Conservation (phyloP, 1,140 invertebrate genomes). For the Heliconius congener region DNA sequence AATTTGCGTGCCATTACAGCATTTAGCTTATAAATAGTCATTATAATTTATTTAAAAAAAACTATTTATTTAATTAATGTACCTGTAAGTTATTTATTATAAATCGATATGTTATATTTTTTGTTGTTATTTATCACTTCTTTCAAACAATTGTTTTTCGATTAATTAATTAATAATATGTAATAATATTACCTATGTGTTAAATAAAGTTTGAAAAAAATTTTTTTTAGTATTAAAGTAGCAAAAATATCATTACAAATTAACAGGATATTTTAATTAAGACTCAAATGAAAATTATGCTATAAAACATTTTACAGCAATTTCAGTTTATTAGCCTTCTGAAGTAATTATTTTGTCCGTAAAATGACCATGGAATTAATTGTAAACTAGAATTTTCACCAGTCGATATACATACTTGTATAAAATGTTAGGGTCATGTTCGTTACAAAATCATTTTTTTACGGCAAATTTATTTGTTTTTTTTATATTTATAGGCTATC, state of each 20-base stretch:
- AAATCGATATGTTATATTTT: conserved; percentile 17
- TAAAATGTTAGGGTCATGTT: neutral
- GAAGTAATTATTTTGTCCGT: conserved; percentile 25
- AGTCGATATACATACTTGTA: neutral
- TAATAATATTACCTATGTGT: no score
- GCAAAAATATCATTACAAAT: conserved; percentile 3
- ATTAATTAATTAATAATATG: neutral
- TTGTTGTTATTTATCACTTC: conserved; percentile 10
- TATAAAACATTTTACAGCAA: conserved; percentile 20
- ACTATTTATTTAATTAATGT: conserved; percentile 34
- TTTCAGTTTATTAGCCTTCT: conserved; percentile 17
- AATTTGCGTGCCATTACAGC: conserved; percentile 33
- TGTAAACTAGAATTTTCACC: conserved; percentile 15
- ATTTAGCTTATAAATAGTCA: conserved; percentile 29
- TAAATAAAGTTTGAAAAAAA: neutral
- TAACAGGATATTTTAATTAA: conserved; percentile 19
- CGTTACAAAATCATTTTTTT: neutral
- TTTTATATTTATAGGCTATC: no score
- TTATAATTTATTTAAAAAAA: conserved; percentile 26
- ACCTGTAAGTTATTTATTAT: conserved; percentile 30
- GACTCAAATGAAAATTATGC: conserved; percentile 13
- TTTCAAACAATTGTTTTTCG: neutral
- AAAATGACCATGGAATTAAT: conserved; percentile 29
- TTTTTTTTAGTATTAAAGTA: neutral
- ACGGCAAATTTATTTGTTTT: no score